Conservation (phyloP, 1,140 invertebrate species). For the Yoshiicerus persimilis region DNA sequence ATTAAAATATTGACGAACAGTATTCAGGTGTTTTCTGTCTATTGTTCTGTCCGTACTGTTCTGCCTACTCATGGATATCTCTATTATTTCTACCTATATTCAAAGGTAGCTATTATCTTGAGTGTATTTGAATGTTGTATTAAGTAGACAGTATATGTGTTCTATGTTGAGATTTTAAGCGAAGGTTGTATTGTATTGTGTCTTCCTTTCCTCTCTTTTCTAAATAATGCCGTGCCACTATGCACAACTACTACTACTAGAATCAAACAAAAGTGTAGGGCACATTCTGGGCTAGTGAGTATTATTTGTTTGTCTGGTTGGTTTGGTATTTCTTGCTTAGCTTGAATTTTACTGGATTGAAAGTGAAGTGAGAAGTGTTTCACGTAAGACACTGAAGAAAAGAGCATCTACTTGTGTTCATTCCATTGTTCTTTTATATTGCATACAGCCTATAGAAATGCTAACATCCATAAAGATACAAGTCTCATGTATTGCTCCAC, state of each 20-base stretch:
- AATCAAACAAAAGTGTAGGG: not conserved
- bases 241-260: no score
- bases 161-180: not conserved
- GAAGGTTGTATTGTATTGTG: not conserved
- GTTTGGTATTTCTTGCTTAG: not conserved
- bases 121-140: not conserved
- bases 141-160: not conserved
- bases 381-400: not conserved
- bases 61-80: no score
- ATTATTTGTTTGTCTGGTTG: not conserved
- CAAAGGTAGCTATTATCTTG: no score
- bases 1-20: not conserved
- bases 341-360: not conserved
- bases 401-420: not conserved
- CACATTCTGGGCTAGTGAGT: not conserved
- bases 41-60: no score
- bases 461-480: not conserved
- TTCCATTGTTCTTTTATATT: not conserved
- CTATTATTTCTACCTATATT: no score
- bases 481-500: not conserved
- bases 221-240: not conserved
- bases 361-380: constrained; percentile 8
- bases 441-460: not conserved
- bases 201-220: not conserved
- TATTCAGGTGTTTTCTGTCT: not conserved